phyloP scores from a whole-genome alignment of 2,797 vertebrate genomes.

The Diglossa cyanea region DNA sequence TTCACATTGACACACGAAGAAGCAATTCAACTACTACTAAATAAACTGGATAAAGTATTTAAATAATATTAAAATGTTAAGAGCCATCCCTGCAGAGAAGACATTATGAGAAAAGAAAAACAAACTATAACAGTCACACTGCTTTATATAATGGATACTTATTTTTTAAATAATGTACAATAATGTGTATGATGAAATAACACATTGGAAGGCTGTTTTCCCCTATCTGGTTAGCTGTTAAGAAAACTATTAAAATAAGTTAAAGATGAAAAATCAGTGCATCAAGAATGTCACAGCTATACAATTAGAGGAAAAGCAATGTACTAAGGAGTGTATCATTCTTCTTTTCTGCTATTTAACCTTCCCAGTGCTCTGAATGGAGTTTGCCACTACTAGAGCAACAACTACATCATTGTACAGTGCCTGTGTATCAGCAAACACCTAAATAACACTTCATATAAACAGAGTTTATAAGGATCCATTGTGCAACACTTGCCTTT shows the following conservation, averaged over 20 bases:
- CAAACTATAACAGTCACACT: not conserved
- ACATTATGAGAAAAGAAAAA: not conserved
- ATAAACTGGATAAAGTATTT: not conserved
- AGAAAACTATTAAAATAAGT: not conserved
- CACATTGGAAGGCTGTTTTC: not conserved
- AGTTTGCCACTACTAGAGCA: not conserved
- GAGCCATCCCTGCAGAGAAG: not conserved
- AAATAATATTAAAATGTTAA: not conserved
- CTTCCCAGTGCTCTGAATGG: not conserved
- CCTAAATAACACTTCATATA: not conserved
- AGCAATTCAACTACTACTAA: not conserved
- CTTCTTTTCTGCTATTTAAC: not conserved
- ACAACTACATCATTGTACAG: accelerated
- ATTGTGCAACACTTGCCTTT: conserved; percentile 81
- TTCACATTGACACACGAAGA: not conserved
- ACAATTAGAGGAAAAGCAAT: not conserved
- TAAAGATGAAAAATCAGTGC: not conserved
- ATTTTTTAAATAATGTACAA: not conserved
- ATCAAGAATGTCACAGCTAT: not conserved
- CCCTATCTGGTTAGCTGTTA: not conserved
- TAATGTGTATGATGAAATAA: not conserved
- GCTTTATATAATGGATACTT: not conserved
- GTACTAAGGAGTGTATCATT: not conserved
- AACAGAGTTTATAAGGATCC: not conserved
- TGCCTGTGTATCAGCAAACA: not conserved